Conservation (phyloP, 2,888 invertebrate genomes). For the Melipona bicolor region DNA sequence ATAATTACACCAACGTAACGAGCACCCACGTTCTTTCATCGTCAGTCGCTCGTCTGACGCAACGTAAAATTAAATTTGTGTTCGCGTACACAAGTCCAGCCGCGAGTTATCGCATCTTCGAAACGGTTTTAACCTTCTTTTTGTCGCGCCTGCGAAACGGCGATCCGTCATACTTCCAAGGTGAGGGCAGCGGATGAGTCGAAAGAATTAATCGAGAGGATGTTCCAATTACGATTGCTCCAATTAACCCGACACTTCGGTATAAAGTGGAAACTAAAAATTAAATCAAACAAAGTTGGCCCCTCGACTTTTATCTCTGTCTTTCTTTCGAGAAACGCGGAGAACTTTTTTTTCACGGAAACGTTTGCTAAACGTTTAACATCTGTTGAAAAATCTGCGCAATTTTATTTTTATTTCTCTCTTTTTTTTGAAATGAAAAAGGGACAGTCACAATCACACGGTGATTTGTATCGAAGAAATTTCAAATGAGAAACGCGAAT, state of each 20-base stretch:
- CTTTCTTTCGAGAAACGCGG: too few relatives aligned
- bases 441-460: too few relatives aligned
- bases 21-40: constrained; percentile 25
- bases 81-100: not conserved
- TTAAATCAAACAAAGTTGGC: not conserved
- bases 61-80: constrained; percentile 12
- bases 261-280: not conserved
- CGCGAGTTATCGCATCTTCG: constrained; percentile 8
- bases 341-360: too few relatives aligned
- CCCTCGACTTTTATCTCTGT: too few relatives aligned
- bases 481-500: not conserved
- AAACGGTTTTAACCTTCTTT: constrained; percentile 25
- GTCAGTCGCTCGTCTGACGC: constrained; percentile 4
- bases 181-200: constrained; percentile 9
- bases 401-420: too few relatives aligned
- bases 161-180: constrained; percentile 10
- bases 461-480: not conserved
- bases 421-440: not conserved
- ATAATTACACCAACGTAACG: constrained; percentile 7
- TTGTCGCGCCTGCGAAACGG: constrained; percentile 8
- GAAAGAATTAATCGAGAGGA: constrained; percentile 13
- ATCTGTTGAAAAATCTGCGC: too few relatives aligned
- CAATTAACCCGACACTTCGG: constrained; percentile 21
- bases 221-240: constrained; percentile 28
- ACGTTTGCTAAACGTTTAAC: too few relatives aligned